Evolutionary conservation across 2,113 vertebrate species (phyloP).

Genomic region (Paratilapia polleni): DNA sequence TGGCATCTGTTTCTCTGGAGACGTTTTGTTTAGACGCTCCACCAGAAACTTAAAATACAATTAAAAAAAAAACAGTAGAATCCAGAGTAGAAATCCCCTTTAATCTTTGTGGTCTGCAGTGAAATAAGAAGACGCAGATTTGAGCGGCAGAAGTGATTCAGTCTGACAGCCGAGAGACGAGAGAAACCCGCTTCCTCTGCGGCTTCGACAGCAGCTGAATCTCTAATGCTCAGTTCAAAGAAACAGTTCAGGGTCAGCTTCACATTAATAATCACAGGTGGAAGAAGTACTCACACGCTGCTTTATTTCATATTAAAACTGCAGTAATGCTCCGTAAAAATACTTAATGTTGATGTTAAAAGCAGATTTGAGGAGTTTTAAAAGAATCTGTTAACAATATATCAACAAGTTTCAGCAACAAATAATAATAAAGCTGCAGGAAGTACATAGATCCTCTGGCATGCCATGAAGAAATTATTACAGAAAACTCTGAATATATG

Average conservation of each 20-base stretch:
- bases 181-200: neutral
- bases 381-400: neutral
- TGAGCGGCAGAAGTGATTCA: neutral
- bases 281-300: neutral
- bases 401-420: neutral
- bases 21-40: neutral
- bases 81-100: neutral
- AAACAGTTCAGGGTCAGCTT: neutral
- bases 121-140: neutral
- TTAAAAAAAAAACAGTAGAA: neutral
- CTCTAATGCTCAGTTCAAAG: slow-evolving; percentile 5
- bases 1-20: neutral
- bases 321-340: neutral
- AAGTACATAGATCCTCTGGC: neutral
- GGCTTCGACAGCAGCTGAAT: neutral
- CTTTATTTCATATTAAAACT: neutral
- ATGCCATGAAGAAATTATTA: no score
- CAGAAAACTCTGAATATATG: no score
- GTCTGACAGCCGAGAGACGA: neutral
- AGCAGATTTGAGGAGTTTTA: no score
- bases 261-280: neutral
- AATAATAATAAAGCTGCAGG: neutral
- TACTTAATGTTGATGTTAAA: neutral
- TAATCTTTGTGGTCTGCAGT: neutral
- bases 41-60: neutral